Percentiles rank a stretch among this genome's conserved stretches.
These are phyloP conservation scores for Epinephelus malabaricus DNA, from an alignment of 2,797 vertebrate species.

Conservation along the genomic window DNA sequence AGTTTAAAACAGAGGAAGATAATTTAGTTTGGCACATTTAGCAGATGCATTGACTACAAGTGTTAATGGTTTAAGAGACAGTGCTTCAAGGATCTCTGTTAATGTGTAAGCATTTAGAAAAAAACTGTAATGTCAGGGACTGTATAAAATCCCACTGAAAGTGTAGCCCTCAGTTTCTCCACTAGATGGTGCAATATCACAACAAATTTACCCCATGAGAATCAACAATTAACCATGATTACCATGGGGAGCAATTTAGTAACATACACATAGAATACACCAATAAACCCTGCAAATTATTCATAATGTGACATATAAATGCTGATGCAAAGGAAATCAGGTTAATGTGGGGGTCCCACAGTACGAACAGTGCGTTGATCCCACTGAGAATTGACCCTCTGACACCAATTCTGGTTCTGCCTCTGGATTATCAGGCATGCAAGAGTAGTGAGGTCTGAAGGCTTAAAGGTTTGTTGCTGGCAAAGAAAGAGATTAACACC, in stretches of 20 bases:
- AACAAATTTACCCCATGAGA: neutral
- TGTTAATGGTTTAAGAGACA: too few species aligned
- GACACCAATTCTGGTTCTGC: slow-evolving; percentile 9
- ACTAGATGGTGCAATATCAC: slow-evolving; percentile 61
- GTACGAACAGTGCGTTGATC: neutral
- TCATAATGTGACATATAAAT: neutral
- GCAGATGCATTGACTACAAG: too few species aligned
- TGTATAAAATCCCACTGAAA: neutral
- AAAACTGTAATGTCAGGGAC: too few species aligned
- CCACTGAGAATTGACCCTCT: slow-evolving; percentile 16
- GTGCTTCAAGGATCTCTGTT: too few species aligned
- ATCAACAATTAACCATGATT: neutral
- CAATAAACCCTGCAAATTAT: neutral
- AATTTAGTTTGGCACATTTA: too few species aligned
- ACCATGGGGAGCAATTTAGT: neutral
- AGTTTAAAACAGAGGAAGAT: too few species aligned
- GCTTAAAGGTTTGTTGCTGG: slow-evolving; percentile 26
- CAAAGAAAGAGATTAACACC: slow-evolving; percentile 53
- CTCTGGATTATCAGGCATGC: slow-evolving; percentile 68
- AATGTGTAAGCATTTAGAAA: too few species aligned
- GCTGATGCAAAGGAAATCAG: neutral
- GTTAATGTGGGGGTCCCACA: neutral
- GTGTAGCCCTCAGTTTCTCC: slow-evolving; percentile 15
- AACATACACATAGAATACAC: neutral
- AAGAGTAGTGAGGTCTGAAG: slow-evolving; percentile 31